phyloP scores from a whole-genome alignment of 1,140 invertebrate genomes.

The Hydropsyche tenuis region DNA sequence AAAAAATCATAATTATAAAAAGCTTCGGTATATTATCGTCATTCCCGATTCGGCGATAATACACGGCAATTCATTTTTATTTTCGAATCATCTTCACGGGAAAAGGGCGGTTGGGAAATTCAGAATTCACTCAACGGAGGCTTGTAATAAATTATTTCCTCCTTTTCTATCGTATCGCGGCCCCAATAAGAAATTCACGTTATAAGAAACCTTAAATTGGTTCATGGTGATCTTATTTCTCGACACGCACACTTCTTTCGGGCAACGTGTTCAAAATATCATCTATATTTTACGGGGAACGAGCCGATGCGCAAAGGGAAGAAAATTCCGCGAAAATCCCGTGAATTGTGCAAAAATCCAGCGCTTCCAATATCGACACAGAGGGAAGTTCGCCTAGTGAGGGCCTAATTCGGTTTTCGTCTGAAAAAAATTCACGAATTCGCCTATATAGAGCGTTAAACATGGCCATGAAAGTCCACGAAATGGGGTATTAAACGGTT shows the following conservation, averaged over 20 bases:
- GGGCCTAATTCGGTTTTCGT: background rate
- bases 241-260: constrained; percentile 1
- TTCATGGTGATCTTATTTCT: constrained; percentile 33
- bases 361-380: too few species aligned
- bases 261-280: constrained; percentile 36
- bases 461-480: too few species aligned
- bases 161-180: constrained; percentile 10
- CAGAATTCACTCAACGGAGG: background rate
- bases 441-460: background rate
- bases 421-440: background rate
- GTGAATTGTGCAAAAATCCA: constrained; percentile 14
- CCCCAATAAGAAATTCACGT: constrained; percentile 24
- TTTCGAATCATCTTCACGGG: background rate
- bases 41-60: background rate
- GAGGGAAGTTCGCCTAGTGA: too few species aligned
- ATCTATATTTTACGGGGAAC: constrained; percentile 9
- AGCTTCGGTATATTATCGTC: too few species aligned
- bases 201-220: constrained; percentile 32
- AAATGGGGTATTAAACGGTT: too few species aligned
- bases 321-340: too few species aligned
- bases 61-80: background rate
- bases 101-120: background rate
- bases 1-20: too few species aligned
- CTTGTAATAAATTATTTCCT: constrained; percentile 9
- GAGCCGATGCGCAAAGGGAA: too few species aligned